Percentiles rank a stretch among this genome's conserved stretches.
Evolutionary conservation across 2,113 vertebrate species (phyloP).

Genomic region (Excalfactoria chinensis): DNA sequence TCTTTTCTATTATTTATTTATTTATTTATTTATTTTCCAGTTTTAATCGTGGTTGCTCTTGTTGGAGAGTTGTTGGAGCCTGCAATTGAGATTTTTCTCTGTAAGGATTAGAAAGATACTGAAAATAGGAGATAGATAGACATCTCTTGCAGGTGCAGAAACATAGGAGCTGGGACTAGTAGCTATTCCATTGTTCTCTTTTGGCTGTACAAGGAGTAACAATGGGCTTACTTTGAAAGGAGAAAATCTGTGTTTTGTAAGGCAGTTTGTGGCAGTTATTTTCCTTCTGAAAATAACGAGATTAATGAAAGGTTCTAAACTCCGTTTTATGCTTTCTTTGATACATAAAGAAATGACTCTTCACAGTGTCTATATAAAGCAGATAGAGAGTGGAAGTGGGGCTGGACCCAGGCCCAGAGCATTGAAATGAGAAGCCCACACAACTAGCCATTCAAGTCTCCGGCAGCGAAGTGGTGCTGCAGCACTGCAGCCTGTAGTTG

Average conservation of each 20-base stretch:
- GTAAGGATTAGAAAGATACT: background rate
- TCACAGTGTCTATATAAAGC: rapidly evolving
- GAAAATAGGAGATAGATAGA: background rate
- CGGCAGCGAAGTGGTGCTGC: background rate
- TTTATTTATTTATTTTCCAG: background rate
- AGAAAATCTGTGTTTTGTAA: background rate
- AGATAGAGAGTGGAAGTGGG: background rate
- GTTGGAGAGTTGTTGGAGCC: background rate
- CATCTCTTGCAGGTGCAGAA: background rate
- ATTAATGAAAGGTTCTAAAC: background rate
- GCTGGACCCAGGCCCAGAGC: background rate
- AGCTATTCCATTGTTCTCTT: background rate
- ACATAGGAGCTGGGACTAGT: background rate
- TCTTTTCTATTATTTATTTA: background rate
- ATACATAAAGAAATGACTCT: background rate
- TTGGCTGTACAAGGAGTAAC: background rate
- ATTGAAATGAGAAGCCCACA: background rate
- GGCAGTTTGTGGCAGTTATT: background rate
- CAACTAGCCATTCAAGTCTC: background rate
- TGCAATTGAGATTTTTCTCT: slow-evolving; percentile 8
- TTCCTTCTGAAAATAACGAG: background rate
- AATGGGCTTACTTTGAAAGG: background rate
- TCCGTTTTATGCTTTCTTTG: background rate
- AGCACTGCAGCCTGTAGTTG: background rate
- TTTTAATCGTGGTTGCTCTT: background rate